Percentiles rank a stretch among this genome's conserved stretches.
Evolutionary conservation across 2,888 invertebrate species (phyloP).

Genomic region (Venustoraphidia nigricollis): DNA sequence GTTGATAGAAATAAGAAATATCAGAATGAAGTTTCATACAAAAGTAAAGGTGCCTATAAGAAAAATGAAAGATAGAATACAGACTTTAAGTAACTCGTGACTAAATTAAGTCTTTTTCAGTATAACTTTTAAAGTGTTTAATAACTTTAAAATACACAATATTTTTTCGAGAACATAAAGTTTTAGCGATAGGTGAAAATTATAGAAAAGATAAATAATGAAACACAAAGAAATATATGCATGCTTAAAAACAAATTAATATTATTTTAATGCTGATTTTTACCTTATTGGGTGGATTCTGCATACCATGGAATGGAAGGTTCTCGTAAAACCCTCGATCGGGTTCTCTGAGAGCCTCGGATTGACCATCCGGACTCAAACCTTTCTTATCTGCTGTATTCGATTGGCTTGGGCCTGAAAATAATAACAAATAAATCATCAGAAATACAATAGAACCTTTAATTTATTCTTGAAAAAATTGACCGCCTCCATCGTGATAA

Average conservation of each 20-base stretch:
- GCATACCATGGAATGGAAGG: constrained; percentile 87
- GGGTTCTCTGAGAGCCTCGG: constrained; percentile 60
- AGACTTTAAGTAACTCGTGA: not conserved
- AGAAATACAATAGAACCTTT: no score
- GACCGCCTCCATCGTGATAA: no score
- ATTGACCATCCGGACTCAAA: constrained; percentile 28
- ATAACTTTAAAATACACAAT: not conserved
- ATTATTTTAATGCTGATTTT: constrained; percentile 12
- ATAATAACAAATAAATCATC: not conserved
- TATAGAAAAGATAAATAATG: constrained; percentile 3
- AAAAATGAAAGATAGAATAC: constrained; percentile 2
- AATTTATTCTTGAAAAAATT: no score
- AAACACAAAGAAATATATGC: constrained; percentile 1
- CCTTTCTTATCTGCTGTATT: constrained; percentile 34
- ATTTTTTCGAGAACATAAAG: constrained; percentile 9
- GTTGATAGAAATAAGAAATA: not conserved
- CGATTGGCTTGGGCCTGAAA: constrained; percentile 32
- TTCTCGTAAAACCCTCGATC: constrained; percentile 84
- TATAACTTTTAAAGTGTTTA: not conserved
- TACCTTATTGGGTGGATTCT: constrained; percentile 90
- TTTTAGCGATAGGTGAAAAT: constrained; percentile 1
- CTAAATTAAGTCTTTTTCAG: not conserved
- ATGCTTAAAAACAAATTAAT: not conserved
- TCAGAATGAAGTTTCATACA: constrained; percentile 7
- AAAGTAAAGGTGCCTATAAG: constrained; percentile 7